phyloP scores from a whole-genome alignment of 2,797 vertebrate genomes.

The Periparus ater region DNA sequence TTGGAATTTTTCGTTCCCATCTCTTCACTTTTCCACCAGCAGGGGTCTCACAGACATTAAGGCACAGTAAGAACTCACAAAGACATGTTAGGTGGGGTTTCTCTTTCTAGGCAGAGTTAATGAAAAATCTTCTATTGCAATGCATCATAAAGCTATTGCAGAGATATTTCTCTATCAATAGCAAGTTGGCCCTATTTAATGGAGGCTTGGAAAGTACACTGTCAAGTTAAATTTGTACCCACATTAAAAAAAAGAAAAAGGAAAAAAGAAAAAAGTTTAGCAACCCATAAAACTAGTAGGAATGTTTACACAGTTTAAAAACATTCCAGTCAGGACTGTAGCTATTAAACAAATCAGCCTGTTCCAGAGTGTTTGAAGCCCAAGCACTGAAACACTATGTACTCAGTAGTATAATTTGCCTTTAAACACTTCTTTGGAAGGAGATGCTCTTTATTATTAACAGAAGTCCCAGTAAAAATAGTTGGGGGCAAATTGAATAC shows the following conservation, averaged over 20 bases:
- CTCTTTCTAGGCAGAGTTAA: not conserved
- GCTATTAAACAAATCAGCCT: slow-evolving; percentile 21
- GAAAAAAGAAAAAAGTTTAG: not conserved
- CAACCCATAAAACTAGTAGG: slow-evolving; percentile 2
- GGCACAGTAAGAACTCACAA: not conserved
- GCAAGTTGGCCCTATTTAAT: not conserved
- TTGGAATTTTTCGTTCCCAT: not conserved
- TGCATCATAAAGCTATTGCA: not conserved
- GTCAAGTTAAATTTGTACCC: slow-evolving; percentile 32
- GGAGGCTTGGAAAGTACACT: not conserved
- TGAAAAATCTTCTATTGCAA: not conserved
- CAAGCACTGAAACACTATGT: not conserved
- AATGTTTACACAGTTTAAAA: slow-evolving; percentile 32
- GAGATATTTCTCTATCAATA: not conserved
- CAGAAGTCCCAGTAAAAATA: not conserved
- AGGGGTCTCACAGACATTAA: slow-evolving; percentile 17
- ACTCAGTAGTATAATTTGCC: not conserved
- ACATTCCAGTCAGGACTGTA: not conserved
- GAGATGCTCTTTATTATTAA: not conserved
- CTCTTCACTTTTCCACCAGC: not conserved
- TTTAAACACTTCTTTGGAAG: not conserved
- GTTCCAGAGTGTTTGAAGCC: not conserved
- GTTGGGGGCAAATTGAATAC: not conserved
- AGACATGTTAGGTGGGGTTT: not conserved
- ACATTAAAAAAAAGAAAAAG: not conserved